phyloP scores from a whole-genome alignment of 1,140 invertebrate species.

The Zaprionus ornatus region DNA sequence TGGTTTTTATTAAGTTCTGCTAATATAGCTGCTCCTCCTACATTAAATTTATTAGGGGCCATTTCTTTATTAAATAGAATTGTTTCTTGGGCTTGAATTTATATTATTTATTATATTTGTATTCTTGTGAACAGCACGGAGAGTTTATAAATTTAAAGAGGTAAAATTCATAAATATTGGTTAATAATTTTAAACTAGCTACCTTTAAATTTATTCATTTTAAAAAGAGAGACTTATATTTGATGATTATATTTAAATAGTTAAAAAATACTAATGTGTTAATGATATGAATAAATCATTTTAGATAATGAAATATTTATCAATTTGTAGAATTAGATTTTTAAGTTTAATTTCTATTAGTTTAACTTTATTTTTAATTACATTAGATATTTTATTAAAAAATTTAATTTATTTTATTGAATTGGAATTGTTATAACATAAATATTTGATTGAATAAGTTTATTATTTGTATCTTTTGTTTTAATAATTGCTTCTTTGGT shows the following conservation, averaged over 20 bases:
- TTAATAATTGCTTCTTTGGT: too few species aligned
- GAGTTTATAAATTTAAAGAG: too few species aligned
- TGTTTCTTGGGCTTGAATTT: constrained; percentile 84
- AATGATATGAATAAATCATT: constrained; percentile 84
- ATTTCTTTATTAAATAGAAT: constrained; percentile 86
- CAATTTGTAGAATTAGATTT: constrained; percentile 77
- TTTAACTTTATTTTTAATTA: constrained; percentile 70
- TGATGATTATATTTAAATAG: too few species aligned
- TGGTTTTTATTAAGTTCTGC: too few species aligned
- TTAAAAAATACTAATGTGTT: constrained; percentile 86
- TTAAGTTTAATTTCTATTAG: constrained; percentile 77
- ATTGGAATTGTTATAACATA: constrained; percentile 85
- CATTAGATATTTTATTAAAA: constrained; percentile 84
- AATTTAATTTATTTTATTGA: constrained; percentile 84
- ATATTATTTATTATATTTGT: constrained; percentile 84
- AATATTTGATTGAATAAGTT: constrained; percentile 87
- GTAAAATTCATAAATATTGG: constrained; percentile 85
- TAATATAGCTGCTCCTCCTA: too few species aligned
- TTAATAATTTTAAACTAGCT: constrained; percentile 86
- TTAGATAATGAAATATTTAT: too few species aligned
- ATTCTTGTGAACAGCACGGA: constrained; percentile 84
- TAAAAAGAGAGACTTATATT: constrained; percentile 85
- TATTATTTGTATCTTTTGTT: too few species aligned
- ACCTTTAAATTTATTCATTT: constrained; percentile 86
- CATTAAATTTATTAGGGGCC: constrained; percentile 85